A percentile compares a stretch with the other conserved stretches of the same genome.
phyloP scores from a whole-genome alignment of 2,888 invertebrate genomes.

The Troglohyphantes excavatus region DNA sequence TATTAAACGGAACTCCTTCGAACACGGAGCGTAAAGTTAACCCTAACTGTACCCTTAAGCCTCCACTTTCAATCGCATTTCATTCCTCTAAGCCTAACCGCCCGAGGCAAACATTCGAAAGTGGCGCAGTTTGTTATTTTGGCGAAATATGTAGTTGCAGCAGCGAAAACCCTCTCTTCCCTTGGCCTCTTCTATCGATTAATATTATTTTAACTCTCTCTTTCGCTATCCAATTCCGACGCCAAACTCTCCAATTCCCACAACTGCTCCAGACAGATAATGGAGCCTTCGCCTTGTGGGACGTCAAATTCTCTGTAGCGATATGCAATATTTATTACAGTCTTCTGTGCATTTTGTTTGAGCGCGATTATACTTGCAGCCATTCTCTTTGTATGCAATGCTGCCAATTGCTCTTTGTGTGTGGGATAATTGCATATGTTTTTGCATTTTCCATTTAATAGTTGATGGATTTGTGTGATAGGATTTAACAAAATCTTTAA shows the following conservation, averaged over 20 bases:
- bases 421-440: neutral
- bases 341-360: neutral
- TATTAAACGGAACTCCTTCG: neutral
- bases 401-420: neutral
- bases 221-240: neutral
- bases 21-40: neutral
- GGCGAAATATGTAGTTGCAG: constrained; percentile 2
- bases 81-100: neutral
- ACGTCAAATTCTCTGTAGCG: neutral
- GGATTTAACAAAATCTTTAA: too few relatives aligned
- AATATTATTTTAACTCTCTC: constrained; percentile 47
- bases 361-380: neutral
- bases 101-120: neutral
- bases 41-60: neutral
- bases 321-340: constrained; percentile 21
- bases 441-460: neutral
- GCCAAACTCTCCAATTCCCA: neutral
- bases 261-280: constrained; percentile 4
- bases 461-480: neutral
- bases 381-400: neutral
- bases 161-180: neutral
- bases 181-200: constrained; percentile 24
- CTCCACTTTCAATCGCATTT: neutral
- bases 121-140: neutral
- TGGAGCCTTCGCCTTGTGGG: neutral